Evolutionary conservation across 2,888 invertebrate species (phyloP).

Genomic region (Scotopteryx bipunctaria): DNA sequence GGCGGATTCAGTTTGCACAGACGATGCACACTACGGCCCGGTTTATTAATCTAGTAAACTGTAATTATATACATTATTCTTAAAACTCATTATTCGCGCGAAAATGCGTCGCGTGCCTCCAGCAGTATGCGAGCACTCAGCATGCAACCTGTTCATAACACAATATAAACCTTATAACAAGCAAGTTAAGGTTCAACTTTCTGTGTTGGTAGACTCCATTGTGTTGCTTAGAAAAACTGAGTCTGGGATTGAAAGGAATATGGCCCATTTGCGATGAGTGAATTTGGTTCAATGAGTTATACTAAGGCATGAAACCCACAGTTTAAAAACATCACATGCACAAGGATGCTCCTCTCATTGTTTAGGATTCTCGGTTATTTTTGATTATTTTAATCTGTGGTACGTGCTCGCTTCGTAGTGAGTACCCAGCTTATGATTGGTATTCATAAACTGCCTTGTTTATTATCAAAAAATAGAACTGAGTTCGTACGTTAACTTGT

Average conservation of each 20-base stretch:
- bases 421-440: too few relatives aligned
- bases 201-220: not conserved
- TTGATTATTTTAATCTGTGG: too few relatives aligned
- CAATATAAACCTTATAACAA: constrained; percentile 8
- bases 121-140: too few relatives aligned
- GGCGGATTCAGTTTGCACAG: constrained; percentile 7
- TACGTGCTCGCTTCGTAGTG: too few relatives aligned
- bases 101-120: constrained; percentile 23
- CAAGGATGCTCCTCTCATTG: too few relatives aligned
- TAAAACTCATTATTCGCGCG: constrained; percentile 9
- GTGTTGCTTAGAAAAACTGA: not conserved
- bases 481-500: not conserved
- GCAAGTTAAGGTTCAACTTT: not conserved
- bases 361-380: too few relatives aligned
- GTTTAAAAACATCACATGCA: too few relatives aligned
- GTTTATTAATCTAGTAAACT: constrained; percentile 26
- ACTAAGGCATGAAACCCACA: too few relatives aligned
- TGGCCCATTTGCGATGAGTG: too few relatives aligned
- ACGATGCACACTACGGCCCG: constrained; percentile 15
- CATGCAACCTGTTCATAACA: not conserved
- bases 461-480: not conserved
- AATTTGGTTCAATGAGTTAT: too few relatives aligned
- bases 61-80: constrained; percentile 17
- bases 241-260: not conserved
- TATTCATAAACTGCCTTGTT: too few relatives aligned